Evolutionary conservation across 2,113 vertebrate species (phyloP).

Genomic region (Xiphophorus hellerii): DNA sequence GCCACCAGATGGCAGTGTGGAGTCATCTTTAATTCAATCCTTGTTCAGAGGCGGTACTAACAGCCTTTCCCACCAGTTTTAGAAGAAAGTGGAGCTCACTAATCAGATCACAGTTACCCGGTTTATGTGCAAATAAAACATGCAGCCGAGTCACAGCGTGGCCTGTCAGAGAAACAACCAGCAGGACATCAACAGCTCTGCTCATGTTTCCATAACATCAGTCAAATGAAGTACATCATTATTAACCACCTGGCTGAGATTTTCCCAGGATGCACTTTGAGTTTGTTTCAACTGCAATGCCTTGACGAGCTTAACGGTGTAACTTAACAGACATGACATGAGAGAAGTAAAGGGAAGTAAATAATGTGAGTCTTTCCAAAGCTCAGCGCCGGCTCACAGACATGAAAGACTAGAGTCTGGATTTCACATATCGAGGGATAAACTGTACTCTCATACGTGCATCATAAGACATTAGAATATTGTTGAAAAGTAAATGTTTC

Average conservation of each 20-base stretch:
- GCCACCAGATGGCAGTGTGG: conserved; percentile 47
- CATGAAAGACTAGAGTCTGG: too few relatives aligned
- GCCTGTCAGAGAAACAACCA: not conserved
- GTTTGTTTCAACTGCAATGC: too few relatives aligned
- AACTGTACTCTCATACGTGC: too few relatives aligned
- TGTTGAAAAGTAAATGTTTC: too few relatives aligned
- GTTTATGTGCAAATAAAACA: not conserved
- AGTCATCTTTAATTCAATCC: not conserved
- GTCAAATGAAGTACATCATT: not conserved
- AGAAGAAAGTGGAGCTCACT: not conserved
- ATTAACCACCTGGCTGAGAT: not conserved
- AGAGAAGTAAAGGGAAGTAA: too few relatives aligned
- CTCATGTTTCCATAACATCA: not conserved
- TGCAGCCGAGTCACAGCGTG: not conserved
- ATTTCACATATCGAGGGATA: too few relatives aligned
- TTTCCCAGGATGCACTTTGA: not conserved
- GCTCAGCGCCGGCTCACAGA: too few relatives aligned
- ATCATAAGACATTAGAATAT: too few relatives aligned
- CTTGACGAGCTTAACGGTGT: too few relatives aligned
- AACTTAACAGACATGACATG: too few relatives aligned
- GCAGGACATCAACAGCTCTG: not conserved
- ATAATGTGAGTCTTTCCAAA: too few relatives aligned
- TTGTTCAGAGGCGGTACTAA: not conserved
- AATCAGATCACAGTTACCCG: not conserved
- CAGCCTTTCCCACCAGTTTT: not conserved